phyloP scores from a whole-genome alignment of 2,797 vertebrate genomes.

The Eupleurogrammus muticus region DNA sequence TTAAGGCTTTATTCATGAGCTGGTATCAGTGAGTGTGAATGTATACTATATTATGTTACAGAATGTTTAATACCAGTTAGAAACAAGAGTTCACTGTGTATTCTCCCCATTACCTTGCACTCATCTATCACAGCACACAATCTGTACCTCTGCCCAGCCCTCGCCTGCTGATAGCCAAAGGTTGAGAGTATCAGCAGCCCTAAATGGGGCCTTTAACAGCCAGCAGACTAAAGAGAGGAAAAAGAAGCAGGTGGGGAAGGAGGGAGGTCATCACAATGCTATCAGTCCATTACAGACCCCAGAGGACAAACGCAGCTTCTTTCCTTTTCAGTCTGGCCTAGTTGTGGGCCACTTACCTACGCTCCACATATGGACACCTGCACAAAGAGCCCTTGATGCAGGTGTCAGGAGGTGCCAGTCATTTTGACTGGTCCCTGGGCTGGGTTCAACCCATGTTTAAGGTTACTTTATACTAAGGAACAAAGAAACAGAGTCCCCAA shows the following conservation, averaged over 20 bases:
- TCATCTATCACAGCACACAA: constrained; percentile 60
- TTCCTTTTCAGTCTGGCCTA: constrained; percentile 77
- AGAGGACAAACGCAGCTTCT: constrained; percentile 75
- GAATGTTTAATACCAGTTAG: constrained; percentile 37
- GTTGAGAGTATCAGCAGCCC: constrained; percentile 70
- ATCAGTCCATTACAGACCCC: constrained; percentile 82
- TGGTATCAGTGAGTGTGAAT: constrained; percentile 35
- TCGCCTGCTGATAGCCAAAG: constrained; percentile 60
- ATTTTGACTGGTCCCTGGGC: constrained; percentile 53
- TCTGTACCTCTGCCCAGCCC: constrained; percentile 50
- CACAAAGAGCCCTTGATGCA: constrained; percentile 74
- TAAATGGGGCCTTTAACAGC: constrained; percentile 71
- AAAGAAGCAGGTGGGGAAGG: constrained; percentile 62
- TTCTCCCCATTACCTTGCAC: constrained; percentile 43
- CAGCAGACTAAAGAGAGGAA: constrained; percentile 61
- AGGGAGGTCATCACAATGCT: constrained; percentile 78
- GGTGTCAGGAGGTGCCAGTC: constrained; percentile 78
- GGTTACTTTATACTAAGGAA: constrained; percentile 45
- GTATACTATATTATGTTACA: constrained; percentile 46
- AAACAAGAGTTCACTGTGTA: constrained; percentile 57
- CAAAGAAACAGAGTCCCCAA: constrained; percentile 46
- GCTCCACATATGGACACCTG: constrained; percentile 56
- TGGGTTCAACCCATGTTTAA: constrained; percentile 62
- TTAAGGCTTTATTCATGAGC: constrained; percentile 43
- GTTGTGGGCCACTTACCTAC: constrained; percentile 68